Conservation (phyloP, 2,888 invertebrate genomes). For the Lithophane semibrunnea region DNA sequence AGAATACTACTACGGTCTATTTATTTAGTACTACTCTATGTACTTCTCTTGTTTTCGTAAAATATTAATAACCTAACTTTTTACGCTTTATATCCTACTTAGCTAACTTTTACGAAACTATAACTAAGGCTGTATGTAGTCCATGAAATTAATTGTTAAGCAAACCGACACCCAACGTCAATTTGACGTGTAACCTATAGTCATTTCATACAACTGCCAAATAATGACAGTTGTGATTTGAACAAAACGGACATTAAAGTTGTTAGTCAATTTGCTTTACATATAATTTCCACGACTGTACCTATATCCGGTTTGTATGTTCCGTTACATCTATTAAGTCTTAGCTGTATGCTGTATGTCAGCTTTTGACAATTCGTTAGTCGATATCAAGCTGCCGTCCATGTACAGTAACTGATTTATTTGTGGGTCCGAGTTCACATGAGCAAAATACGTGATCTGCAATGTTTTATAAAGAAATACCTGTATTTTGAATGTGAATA, state of each 20-base stretch:
- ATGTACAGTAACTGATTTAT: constrained; percentile 37
- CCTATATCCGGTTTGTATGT: background rate
- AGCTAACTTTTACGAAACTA: too few species aligned
- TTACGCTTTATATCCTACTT: too few species aligned
- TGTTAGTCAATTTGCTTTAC: background rate
- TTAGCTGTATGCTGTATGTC: constrained; percentile 17
- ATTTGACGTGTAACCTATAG: background rate
- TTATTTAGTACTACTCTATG: too few species aligned
- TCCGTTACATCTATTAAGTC: constrained; percentile 6
- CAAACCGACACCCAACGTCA: background rate
- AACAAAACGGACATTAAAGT: background rate
- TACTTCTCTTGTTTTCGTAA: background rate
- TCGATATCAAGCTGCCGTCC: constrained; percentile 35
- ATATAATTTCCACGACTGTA: background rate
- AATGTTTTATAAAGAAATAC: constrained; percentile 13
- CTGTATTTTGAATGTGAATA: constrained; percentile 27
- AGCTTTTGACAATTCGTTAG: constrained; percentile 56
- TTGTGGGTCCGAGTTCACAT: constrained; percentile 22
- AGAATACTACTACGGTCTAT: background rate
- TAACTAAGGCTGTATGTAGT: background rate
- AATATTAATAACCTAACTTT: too few species aligned
- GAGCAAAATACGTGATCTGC: constrained; percentile 30
- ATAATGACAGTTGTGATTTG: background rate
- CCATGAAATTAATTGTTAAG: background rate
- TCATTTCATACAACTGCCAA: background rate